Percentiles rank a stretch among this genome's conserved stretches.
These are phyloP conservation scores for Nibea albiflora DNA, from an alignment of 2,113 vertebrate genomes.

Conservation along the genomic window DNA sequence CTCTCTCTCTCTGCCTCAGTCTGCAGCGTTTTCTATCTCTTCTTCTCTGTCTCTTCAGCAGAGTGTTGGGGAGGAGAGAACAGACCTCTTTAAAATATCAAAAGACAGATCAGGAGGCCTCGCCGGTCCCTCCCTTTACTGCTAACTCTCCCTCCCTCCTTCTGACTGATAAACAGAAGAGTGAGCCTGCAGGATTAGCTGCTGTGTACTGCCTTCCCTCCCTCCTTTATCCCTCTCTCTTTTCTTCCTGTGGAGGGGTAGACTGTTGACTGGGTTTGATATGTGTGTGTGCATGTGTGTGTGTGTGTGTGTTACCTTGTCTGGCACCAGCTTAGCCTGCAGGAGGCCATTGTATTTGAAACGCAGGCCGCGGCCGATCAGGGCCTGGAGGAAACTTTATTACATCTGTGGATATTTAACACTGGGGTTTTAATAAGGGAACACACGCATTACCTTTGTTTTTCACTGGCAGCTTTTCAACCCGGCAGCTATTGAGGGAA, in stretches of 20 bases:
- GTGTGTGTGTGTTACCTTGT: constrained; percentile 70
- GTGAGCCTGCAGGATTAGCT: constrained; percentile 80
- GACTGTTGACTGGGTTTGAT: constrained; percentile 69
- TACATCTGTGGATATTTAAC: constrained; percentile 64
- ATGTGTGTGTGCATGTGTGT: constrained; percentile 54
- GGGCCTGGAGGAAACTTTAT: constrained; percentile 71
- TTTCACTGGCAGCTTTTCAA: constrained; percentile 19
- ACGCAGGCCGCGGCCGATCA: constrained; percentile 59
- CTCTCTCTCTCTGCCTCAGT: constrained; percentile 33
- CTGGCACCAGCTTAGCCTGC: constrained; percentile 76
- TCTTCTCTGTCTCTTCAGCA: constrained; percentile 54
- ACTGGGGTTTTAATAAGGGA: constrained; percentile 34
- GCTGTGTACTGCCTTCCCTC: constrained; percentile 67
- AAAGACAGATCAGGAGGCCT: constrained; percentile 81
- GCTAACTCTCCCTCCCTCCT: constrained; percentile 68
- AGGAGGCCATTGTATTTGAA: constrained; percentile 76
- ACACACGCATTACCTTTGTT: constrained; percentile 1
- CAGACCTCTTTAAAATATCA: constrained; percentile 85
- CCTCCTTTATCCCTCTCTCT: constrained; percentile 73
- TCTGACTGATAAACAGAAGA: constrained; percentile 76
- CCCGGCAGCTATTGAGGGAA: not conserved
- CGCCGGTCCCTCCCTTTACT: constrained; percentile 60
- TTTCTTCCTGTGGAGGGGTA: constrained; percentile 72
- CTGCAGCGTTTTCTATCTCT: constrained; percentile 57
- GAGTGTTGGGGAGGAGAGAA: constrained; percentile 77